Evolutionary conservation across 2,113 vertebrate genomes (phyloP).

Genomic region (Mormoops blainvillei): DNA sequence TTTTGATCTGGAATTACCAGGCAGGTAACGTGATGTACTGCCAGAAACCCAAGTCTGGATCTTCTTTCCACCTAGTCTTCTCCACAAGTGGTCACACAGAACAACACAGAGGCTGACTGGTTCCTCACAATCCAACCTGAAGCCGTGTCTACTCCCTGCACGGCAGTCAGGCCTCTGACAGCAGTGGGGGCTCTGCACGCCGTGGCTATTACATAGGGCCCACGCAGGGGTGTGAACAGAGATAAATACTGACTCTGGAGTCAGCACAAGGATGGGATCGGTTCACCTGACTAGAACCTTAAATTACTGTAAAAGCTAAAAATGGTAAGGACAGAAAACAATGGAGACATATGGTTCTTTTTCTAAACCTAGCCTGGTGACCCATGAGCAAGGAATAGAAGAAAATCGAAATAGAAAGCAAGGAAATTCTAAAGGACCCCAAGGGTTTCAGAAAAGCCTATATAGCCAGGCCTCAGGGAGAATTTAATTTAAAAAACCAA

Average conservation of each 20-base stretch:
- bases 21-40: not conserved
- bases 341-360: not conserved
- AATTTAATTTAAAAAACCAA: not conserved
- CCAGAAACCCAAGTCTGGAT: not conserved
- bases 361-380: not conserved
- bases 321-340: not conserved
- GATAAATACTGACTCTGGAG: not conserved
- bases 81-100: not conserved
- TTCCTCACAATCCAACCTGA: not conserved
- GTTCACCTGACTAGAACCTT: not conserved
- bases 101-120: not conserved
- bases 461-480: not conserved
- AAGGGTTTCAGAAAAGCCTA: not conserved
- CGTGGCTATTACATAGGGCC: not conserved
- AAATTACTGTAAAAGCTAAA: not conserved
- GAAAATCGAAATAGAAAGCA: not conserved
- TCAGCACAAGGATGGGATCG: not conserved
- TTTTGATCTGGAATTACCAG: not conserved
- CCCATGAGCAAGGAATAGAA: not conserved
- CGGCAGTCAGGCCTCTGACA: not conserved
- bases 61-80: not conserved
- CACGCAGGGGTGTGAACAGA: not conserved
- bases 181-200: not conserved
- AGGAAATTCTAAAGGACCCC: not conserved
- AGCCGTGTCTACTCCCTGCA: not conserved